Base-by-base conservation (phyloP, 2,113 vertebrate genomes). In the Atlantisia rogersi region DNA sequence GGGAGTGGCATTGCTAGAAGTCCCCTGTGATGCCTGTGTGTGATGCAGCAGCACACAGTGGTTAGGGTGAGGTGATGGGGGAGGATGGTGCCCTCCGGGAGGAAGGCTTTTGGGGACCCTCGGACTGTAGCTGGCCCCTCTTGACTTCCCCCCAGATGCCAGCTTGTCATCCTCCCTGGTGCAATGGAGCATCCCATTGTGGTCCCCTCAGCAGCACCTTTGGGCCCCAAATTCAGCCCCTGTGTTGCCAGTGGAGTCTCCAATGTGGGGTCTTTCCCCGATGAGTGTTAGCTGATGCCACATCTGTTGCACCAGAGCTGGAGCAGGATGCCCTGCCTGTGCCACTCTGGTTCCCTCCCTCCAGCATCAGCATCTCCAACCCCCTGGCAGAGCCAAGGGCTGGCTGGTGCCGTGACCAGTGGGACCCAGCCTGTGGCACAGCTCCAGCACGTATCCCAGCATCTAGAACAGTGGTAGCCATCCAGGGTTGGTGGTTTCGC, bases 11-110 rank as follows among this genome's bases (percentile, higher is more conserved):
- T 10, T n/a, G 44, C 3, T 26, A 2, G 32, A 69, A 76, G 4
- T 24, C 28, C 11, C 15, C 60, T 0, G 9, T 29, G 87, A 15
- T 59, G 46, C 11, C 42, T 0, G 0, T 1, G 0, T 5, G 31
- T 0, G 8, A 7, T 8, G 25, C 39, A 6, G 79, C 42, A 17
- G 75, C 0, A 1, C 1, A 9, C 0, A 6, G 55, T 0, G 0
- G 42, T 25, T 40, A 52, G 46, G 48, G 46, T 6, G 18, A 58
- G 53, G 35, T 10, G 69, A 52, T 35, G 40, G 16, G 16, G 14
- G 62, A 85, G 75, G 67, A 21, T 2, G 71, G 31, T 87, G 31
- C 4, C 28, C 29, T 37, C 15, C n/a, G 15, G 35, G 76, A 86
- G 46, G 28, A 73, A 52, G 73, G 84, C 11, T 62, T 16, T 14